Evolutionary conservation across 1,140 invertebrate species (phyloP), one percentile per base, ranked within the genome.

Genomic region (Drosophila kurseongensis): DNA sequence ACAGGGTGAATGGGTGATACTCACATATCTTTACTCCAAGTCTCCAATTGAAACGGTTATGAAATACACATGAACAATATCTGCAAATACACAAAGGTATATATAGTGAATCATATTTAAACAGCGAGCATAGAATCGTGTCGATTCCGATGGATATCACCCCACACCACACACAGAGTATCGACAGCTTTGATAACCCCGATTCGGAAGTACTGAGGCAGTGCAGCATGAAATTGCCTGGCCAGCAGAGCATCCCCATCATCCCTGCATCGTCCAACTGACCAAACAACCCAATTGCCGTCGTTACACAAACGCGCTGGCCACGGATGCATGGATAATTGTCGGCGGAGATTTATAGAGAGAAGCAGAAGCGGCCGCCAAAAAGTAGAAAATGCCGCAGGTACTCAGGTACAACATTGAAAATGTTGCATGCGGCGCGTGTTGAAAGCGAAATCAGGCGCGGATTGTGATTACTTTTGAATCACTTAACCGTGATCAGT

Each of bases 281-380:
- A 89, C 84, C 84, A 89, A 89, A 75, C 84, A 89, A 89, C 84
- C 84, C 84, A 90, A 90, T 90, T 89, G 69, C 50, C 41, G 23
- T 47, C 78, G 69, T 80, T 80, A 75, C 66, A 83, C 75, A 80
- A 83, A 84, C 71, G 58, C 79, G 77, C 54, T 90, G 68, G 69
- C 85, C 84, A 90, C 88, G 88, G 88, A 89, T 80, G 75, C 76
- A 80, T 58, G 68, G 68, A 71, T 80, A 89, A 89, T 89, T 84
- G 80, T 75, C 75, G 23, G 55, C 51, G 54, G 51, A 29, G 55
- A 48, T 48, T 8, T 40, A 23, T 23, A 2, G 45, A 35, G 29
- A 51, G 57, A 74, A 80, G 29, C 29, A 86, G 66, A 58, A 58
- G 52, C 36, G 23, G 18, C 18, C 44, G 36, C 77, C 79, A 16